phyloP scores from a whole-genome alignment of 2,888 invertebrate species.

The Cyclophora albipunctata region DNA sequence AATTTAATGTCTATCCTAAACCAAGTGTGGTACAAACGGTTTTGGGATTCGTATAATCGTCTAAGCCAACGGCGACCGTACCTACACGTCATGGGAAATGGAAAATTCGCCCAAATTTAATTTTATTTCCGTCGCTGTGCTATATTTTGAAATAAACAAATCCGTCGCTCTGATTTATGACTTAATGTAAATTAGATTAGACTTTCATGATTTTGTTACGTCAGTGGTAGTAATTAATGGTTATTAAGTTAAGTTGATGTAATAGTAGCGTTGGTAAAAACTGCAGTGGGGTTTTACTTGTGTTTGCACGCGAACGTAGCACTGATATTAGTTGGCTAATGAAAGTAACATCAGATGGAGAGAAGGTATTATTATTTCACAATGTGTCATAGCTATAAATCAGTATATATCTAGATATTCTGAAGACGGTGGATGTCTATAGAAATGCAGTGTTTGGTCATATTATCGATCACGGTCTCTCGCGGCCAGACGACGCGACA shows the following conservation, averaged over 20 bases:
- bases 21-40: too few species aligned
- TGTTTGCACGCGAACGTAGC: constrained; percentile 2
- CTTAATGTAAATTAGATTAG: constrained; percentile 23
- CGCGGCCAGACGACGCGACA: constrained; percentile 56
- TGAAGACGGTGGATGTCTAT: constrained; percentile 17
- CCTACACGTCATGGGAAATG: too few species aligned
- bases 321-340: background rate
- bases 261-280: constrained; percentile 19
- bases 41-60: too few species aligned
- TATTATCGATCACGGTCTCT: constrained; percentile 52
- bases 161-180: constrained; percentile 20
- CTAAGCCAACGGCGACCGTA: too few species aligned
- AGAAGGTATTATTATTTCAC: too few species aligned
- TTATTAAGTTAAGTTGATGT: constrained; percentile 26
- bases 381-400: too few species aligned
- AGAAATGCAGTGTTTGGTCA: constrained; percentile 32
- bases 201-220: constrained; percentile 30
- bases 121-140: too few species aligned
- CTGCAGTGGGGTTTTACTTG: constrained; percentile 10
- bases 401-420: too few species aligned
- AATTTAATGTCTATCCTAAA: too few species aligned
- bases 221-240: constrained; percentile 24
- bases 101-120: too few species aligned
- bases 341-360: too few species aligned
- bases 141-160: too few species aligned